phyloP scores from a whole-genome alignment of 1,140 invertebrate genomes.

The Drosophila mauritiana region DNA sequence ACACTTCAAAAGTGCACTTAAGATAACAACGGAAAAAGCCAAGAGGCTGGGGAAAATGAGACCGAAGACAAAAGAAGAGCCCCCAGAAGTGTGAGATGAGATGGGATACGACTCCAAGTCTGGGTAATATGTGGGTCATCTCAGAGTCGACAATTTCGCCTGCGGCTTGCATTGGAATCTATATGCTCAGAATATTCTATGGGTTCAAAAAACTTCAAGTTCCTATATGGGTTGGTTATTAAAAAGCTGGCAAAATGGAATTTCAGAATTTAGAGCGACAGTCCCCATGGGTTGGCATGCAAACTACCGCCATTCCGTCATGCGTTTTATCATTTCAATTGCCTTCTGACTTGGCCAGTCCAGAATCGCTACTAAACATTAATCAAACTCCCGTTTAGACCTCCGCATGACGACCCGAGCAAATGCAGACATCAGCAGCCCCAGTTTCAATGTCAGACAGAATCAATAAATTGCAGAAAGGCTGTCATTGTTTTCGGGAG shows the following conservation, averaged over 20 bases:
- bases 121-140: slow-evolving; percentile 65
- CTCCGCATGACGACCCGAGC: neutral
- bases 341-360: neutral
- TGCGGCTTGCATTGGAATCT: neutral
- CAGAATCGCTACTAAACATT: neutral
- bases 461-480: slow-evolving; percentile 74
- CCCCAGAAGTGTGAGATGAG: slow-evolving; percentile 39
- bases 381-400: slow-evolving; percentile 2
- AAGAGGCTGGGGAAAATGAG: slow-evolving; percentile 31
- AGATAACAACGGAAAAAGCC: slow-evolving; percentile 60
- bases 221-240: neutral
- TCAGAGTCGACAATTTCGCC: slow-evolving; percentile 9
- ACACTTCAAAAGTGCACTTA: slow-evolving; percentile 78
- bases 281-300: too few species aligned
- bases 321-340: neutral
- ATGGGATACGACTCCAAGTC: slow-evolving; percentile 21
- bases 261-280: neutral
- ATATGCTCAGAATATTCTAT: neutral
- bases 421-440: slow-evolving; percentile 55
- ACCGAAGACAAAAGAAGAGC: slow-evolving; percentile 37
- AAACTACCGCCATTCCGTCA: too few species aligned
- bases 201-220: neutral
- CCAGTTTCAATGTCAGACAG: slow-evolving; percentile 75
- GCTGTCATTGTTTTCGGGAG: slow-evolving; percentile 44
- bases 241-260: neutral